phyloP scores from a whole-genome alignment of 2,113 vertebrate genomes.

The Potamarius usumacintae region DNA sequence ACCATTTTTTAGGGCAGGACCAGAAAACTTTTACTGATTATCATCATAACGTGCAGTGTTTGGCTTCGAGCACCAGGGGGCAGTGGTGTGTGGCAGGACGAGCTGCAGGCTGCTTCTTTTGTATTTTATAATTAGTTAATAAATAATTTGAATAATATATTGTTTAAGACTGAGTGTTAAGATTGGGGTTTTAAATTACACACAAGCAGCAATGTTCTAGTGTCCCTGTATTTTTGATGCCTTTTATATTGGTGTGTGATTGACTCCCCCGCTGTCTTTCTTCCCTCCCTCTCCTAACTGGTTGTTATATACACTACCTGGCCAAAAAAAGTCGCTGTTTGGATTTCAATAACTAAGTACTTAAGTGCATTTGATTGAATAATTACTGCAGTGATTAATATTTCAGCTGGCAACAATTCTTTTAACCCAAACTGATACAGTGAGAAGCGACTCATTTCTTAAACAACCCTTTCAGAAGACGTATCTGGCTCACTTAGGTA shows the following conservation, averaged over 20 bases:
- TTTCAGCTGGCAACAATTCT: no score
- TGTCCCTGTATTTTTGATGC: not conserved
- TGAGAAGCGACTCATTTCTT: no score
- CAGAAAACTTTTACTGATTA: not conserved
- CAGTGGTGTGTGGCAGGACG: not conserved
- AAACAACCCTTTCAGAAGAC: no score
- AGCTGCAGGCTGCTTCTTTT: not conserved
- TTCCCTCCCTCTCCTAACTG: not conserved
- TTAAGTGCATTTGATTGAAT: no score
- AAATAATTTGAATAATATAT: no score
- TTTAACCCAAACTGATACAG: no score
- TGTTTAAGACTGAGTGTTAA: not conserved
- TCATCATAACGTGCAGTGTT: not conserved
- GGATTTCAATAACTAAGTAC: no score
- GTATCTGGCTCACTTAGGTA: not conserved
- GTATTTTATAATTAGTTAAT: not conserved
- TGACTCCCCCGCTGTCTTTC: no score
- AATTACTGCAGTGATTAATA: no score
- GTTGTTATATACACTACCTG: no score
- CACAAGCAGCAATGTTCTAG: not conserved
- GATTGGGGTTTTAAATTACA: not conserved
- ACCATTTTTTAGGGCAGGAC: not conserved
- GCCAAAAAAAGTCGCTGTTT: no score
- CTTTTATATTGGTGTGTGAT: not conserved
- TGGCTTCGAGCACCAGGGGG: slow-evolving; percentile 57